Base-by-base conservation (phyloP, 2,797 vertebrate genomes). In the Enteromius argenteus region DNA sequence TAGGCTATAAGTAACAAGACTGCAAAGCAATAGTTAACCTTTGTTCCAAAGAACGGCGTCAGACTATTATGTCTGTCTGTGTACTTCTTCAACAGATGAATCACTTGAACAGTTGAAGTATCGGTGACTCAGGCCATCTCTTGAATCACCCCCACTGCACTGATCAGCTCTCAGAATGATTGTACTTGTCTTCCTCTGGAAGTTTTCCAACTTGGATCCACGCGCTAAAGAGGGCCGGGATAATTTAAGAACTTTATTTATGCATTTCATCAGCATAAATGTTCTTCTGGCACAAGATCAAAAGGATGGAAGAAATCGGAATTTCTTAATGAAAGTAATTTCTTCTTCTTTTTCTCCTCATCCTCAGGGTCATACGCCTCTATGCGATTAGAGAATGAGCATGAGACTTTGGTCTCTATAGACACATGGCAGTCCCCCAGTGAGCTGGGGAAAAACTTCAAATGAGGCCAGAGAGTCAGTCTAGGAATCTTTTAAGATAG, bases 311-410 rank as follows among this genome's bases (percentile, higher is more conserved):
- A 89, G 77, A 85, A 94, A 94, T 95, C 93, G 93, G 94, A 94
- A 95, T 95, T 95, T 94, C 94, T 94, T 95, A 96, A 95, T 96
- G 95, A 95, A 96, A 95, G 95, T 95, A 91, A 93, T 95, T 95
- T 94, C 91, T 94, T 91, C 92, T 94, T 94, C 93, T 95, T 94
- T 32, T 95, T 95, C 94, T 94, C 95, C 93, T 92, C 94, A 91
- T 96, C 94, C 94, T 94, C 92, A 88, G 95, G 95, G 95, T 95
- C 94, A 92, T 92, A 93, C 84, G 92, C 93, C 93, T 95, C 94
- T 91, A 91, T 94, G 89, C 91, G 92, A 93, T 95, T 94, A 94
- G 90, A 91, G 91, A 91, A 89, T 85, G 87, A 93, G 93, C 89
- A 89, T 91, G 91, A 93, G 93, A 92, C 91, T 91, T 81, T 80